These are phyloP conservation scores for Drosophila borealis DNA, from an alignment of 2,888 invertebrate genomes.

Conservation along the genomic window DNA sequence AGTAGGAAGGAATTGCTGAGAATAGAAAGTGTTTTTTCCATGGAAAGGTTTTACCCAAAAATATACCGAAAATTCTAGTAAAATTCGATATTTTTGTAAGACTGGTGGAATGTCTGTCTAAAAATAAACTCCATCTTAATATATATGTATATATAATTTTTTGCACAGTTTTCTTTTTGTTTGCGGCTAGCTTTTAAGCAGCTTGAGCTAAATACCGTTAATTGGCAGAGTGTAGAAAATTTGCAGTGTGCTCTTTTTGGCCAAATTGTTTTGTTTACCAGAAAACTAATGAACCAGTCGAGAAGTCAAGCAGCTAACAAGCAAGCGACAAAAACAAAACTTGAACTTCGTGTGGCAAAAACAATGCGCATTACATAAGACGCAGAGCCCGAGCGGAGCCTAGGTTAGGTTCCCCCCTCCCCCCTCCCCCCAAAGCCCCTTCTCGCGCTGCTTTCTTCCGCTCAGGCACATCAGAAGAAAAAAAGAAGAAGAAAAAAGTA, in stretches of 20 bases:
- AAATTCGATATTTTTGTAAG: neutral
- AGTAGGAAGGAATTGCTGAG: too few relatives aligned
- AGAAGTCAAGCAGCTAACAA: slow-evolving; percentile 4
- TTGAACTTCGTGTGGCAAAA: slow-evolving; percentile 17
- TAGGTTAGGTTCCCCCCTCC: slow-evolving; percentile 1
- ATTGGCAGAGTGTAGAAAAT: slow-evolving; percentile 37
- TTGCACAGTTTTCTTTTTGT: neutral
- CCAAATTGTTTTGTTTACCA: slow-evolving; percentile 62
- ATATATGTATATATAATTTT: neutral
- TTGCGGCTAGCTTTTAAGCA: slow-evolving; percentile 15
- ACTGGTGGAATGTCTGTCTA: neutral
- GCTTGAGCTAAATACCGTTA: slow-evolving; percentile 65
- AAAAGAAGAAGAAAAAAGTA: slow-evolving; percentile 52
- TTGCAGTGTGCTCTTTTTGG: slow-evolving; percentile 24
- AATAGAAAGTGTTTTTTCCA: too few relatives aligned
- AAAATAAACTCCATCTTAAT: neutral
- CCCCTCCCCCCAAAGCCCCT: neutral
- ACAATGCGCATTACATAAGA: slow-evolving; percentile 39
- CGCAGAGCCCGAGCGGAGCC: neutral
- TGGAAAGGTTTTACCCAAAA: too few relatives aligned
- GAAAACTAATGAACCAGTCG: slow-evolving; percentile 37
- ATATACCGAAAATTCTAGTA: too few relatives aligned
- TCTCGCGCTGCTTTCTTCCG: slow-evolving; percentile 31
- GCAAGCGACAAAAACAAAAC: slow-evolving; percentile 5
- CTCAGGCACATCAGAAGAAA: neutral